Conservation (phyloP, 1,140 invertebrate genomes). For the Pseudachorutes palmiensis region DNA sequence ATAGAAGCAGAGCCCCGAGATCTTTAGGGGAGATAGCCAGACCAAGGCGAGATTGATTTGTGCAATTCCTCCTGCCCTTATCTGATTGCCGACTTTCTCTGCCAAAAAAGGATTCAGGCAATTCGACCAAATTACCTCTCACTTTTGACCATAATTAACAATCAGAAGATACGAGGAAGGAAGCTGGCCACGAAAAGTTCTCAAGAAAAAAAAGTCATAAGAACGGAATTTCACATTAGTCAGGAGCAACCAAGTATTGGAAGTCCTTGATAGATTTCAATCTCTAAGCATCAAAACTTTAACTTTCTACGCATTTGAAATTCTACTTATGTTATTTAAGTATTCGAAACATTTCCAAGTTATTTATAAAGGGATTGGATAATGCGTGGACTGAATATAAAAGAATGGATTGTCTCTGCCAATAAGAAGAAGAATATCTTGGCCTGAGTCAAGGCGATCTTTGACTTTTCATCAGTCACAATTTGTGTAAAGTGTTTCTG, state of each 20-base stretch:
- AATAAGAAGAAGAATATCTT: not conserved
- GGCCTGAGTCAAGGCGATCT: not conserved
- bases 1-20: not conserved
- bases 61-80: slow-evolving; percentile 1
- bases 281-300: too few species aligned
- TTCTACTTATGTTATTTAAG: too few species aligned
- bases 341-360: too few species aligned
- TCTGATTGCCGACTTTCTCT: slow-evolving; percentile 9
- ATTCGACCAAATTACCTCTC: not conserved
- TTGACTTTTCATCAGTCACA: not conserved
- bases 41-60: not conserved
- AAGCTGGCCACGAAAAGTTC: too few species aligned
- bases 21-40: not conserved
- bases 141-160: not conserved
- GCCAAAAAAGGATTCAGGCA: slow-evolving; percentile 3
- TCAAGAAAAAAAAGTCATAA: too few species aligned
- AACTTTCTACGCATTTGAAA: too few species aligned
- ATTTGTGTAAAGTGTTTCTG: not conserved
- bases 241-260: too few species aligned
- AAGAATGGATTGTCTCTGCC: too few species aligned
- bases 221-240: too few species aligned
- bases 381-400: too few species aligned
- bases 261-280: too few species aligned
- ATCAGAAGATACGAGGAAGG: not conserved
- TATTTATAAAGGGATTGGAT: too few species aligned